A percentile compares a stretch with the other conserved stretches of the same genome.
phyloP scores from a whole-genome alignment of 2,888 invertebrate genomes.

The Acrobasis consociella region DNA sequence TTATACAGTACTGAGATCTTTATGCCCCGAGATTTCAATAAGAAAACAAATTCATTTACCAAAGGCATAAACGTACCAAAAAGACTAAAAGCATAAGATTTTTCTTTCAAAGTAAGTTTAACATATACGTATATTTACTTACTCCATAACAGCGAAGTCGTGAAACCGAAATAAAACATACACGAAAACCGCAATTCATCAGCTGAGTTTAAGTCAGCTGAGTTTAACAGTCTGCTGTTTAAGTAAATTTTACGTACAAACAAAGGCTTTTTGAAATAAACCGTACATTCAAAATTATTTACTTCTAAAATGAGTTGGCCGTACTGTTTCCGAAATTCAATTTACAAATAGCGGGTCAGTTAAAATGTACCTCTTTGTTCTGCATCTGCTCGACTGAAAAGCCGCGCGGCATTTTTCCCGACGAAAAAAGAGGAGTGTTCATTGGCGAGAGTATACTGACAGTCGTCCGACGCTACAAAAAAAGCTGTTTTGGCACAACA shows the following conservation, averaged over 20 bases:
- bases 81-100: too few species aligned
- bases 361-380: constrained; percentile 19
- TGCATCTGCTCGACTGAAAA: constrained; percentile 19
- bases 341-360: constrained; percentile 19
- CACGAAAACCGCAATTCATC: too few species aligned
- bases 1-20: too few species aligned
- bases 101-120: too few species aligned
- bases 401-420: constrained; percentile 8
- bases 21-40: too few species aligned
- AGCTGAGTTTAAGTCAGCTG: too few species aligned
- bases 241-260: background rate
- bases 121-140: too few species aligned
- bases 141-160: too few species aligned
- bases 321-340: constrained; percentile 16
- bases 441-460: constrained; percentile 17
- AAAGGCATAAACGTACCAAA: too few species aligned
- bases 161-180: too few species aligned
- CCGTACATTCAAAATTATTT: constrained; percentile 34
- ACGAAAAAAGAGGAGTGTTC: constrained; percentile 18
- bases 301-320: constrained; percentile 13
- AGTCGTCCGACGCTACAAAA: constrained; percentile 8
- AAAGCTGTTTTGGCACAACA: background rate
- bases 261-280: constrained; percentile 12
- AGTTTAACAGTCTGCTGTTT: too few species aligned
- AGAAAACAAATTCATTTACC: too few species aligned